Evolutionary conservation across 2,888 invertebrate genomes (phyloP).

Genomic region (Caenorhabditis plicata): DNA sequence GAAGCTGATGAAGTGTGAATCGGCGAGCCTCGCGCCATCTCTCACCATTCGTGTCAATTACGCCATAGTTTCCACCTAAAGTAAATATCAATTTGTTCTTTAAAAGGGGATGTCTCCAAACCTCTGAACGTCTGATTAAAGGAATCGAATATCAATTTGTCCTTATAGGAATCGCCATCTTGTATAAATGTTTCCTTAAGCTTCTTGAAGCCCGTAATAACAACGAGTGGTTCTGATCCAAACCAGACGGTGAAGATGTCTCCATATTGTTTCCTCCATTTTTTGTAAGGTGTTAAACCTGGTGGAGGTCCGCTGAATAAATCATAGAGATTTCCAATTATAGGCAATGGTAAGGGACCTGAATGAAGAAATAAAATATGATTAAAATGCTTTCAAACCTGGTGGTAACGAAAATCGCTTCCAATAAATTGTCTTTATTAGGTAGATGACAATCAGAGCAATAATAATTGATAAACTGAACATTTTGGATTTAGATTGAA

Average conservation of each 20-base stretch:
- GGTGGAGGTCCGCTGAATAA: constrained; percentile 24
- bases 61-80: constrained; percentile 14
- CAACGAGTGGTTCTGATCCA: constrained; percentile 26
- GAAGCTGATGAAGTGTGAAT: constrained; percentile 30
- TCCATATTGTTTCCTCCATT: constrained; percentile 34
- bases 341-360: constrained; percentile 34
- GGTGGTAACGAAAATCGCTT: no score
- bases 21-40: constrained; percentile 17
- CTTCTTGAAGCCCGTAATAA: constrained; percentile 27
- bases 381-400: no score
- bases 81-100: no score
- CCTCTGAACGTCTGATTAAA: constrained; percentile 1
- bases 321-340: constrained; percentile 36
- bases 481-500: no score
- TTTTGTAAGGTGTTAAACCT: constrained; percentile 16
- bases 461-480: no score
- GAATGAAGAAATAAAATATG: no score
- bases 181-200: constrained; percentile 39
- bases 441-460: no score
- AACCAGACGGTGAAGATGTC: constrained; percentile 40
- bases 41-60: constrained; percentile 11
- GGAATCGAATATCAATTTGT: constrained; percentile 18
- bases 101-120: no score
- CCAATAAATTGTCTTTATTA: no score
- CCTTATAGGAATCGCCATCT: constrained; percentile 30